Base-by-base conservation (phyloP, 2,797 vertebrate species). In the Nasua narica region DNA sequence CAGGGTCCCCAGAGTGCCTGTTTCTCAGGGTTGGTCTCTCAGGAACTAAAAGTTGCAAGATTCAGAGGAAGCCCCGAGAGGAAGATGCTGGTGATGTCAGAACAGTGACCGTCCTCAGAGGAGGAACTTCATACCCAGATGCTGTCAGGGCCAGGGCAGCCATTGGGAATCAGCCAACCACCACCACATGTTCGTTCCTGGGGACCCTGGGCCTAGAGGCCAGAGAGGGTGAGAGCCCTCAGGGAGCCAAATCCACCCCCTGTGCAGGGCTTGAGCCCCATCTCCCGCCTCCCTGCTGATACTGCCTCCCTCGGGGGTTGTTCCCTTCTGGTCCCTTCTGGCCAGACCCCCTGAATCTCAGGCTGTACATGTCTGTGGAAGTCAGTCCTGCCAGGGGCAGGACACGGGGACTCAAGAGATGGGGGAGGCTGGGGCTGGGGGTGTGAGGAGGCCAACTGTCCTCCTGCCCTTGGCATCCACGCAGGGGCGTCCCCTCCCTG, bases 251-350 rank as follows among this genome's bases (percentile, higher is more conserved):
- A 19, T 27, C 23, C 72, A 29, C 18, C 56, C 15, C 7, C n/a
- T 3, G 2, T 6, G 9, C 9, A 7, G 87, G 58, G 40, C 2
- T 74, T 2, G 0, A 25, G 5, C 37, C 13, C 15, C 13, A 15
- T 27, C 40, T 19, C n/a, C 25, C 0, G 0, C 16, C n/a, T 32
- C 58, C 29, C 13, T 46, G 27, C n/a, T 11, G 9, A 76, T 2
- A 1, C 7, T 5, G 2, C 52, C 37, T 9, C 43, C 21, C 4
- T 88, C 0, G 0, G 13, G 21, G 10, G 19, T 13, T 13, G 27
- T 48, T 46, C n/a, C n/a, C n/a, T 74, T 50, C 32, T 32, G 50
- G 16, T 37, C 23, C 15, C 54, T 29, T 32, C 27, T 29, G 25
- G 67, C 13, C 35, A 18, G 90, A 84, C 3, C 27, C 37, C 48